Evolutionary conservation across 2,888 invertebrate species (phyloP), one percentile per base, ranked within the genome.

Genomic region (Aphodius granarius): DNA sequence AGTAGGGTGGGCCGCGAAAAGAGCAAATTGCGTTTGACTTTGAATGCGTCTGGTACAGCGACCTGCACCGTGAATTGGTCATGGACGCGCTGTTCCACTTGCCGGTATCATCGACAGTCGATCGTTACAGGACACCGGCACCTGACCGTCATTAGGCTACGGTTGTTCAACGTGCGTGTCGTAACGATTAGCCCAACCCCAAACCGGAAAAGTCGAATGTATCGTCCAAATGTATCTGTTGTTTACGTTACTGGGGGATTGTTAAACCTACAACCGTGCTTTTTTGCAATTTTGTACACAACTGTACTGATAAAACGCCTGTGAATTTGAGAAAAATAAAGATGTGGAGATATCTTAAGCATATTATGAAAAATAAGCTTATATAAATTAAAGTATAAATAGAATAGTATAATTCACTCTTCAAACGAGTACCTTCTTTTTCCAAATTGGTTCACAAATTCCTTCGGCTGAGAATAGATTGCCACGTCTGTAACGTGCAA

Each of bases 1-100:
- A 13, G 43, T 23, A 6, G 6, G 63, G 20, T 43, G 43, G 9
- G 43, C 80, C 78, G 78, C 80, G 43, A 82, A 82, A 82, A 81
- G 81, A 81, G 81, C 81, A 82, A 82, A 81, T 82, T 81, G 80
- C 81, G 81, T 80, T 81, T 79, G 76, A 76, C 76, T 76, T 76
- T 76, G 78, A 80, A 78, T 81, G 80, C 82, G 80, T 79, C 80
- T 78, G 78, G 81, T 80, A 80, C 80, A 80, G 78, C 78, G 78
- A 78, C 76, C 76, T 79, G 77, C 79, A 78, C 43, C 43, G 79
- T 79, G 78, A 70, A 79, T 80, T 82, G 81, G 81, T 83, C 83
- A 82, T 81, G 82, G 82, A 82, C 83, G 79, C 79, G 76, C 76
- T 81, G 80, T 77, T 81, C 78, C 73, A 76, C 76, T 77, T 80